Evolutionary conservation across 2,113 vertebrate species (phyloP).

Genomic region (Patagioenas fasciata): DNA sequence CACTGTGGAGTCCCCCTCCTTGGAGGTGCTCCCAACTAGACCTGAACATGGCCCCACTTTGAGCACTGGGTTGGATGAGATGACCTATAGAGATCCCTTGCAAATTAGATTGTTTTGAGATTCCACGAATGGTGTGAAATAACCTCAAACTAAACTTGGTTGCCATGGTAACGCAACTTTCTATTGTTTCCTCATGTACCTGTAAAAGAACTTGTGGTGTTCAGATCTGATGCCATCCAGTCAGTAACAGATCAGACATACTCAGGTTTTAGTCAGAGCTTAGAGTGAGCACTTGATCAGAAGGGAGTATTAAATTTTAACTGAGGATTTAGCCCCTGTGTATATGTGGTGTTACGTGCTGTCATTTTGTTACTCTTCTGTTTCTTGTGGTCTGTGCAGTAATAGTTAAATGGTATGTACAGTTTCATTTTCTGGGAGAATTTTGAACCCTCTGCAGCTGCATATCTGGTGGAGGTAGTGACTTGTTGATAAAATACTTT

Average conservation of each 20-base stretch:
- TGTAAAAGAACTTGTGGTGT: neutral
- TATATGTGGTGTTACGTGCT: neutral
- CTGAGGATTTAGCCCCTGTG: neutral
- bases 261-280: neutral
- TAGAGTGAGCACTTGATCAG: neutral
- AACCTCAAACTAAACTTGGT: neutral
- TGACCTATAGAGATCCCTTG: neutral
- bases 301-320: neutral
- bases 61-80: neutral
- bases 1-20: neutral
- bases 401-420: neutral
- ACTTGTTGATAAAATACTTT: neutral
- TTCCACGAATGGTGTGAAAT: neutral
- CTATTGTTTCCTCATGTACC: neutral
- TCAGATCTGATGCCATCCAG: neutral
- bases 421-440: neutral
- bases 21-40: neutral
- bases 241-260: neutral
- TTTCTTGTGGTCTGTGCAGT: neutral
- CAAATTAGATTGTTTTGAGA: neutral
- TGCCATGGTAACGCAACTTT: neutral
- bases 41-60: neutral
- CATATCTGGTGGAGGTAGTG: neutral
- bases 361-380: neutral
- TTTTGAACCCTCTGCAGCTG: neutral